A percentile compares a stretch with the other conserved stretches of the same genome.
Evolutionary conservation across 1,140 invertebrate genomes (phyloP).

Genomic region (Euura saliciscinereae): DNA sequence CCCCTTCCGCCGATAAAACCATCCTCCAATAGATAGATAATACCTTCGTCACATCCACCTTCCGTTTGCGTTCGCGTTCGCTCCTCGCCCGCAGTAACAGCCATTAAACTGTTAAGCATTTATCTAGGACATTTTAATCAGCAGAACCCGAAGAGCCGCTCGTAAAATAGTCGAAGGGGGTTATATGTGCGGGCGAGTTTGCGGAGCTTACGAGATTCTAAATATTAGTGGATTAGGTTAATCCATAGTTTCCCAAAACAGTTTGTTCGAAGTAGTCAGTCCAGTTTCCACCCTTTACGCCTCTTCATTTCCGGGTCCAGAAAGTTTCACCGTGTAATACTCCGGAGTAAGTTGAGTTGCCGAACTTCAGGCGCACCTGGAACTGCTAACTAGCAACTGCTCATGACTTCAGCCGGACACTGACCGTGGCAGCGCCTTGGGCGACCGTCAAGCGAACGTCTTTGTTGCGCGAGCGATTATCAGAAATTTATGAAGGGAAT

Average conservation of each 20-base stretch:
- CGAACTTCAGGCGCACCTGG: background rate
- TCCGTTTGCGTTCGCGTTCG: background rate
- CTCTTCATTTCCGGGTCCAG: background rate
- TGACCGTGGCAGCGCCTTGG: no score
- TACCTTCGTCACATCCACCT: background rate
- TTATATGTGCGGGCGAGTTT: background rate
- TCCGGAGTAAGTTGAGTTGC: background rate
- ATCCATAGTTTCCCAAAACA: background rate
- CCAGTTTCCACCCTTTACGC: background rate
- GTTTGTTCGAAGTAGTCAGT: background rate
- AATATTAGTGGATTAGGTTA: background rate
- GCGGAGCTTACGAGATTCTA: background rate
- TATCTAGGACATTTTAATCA: background rate
- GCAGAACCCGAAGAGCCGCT: background rate
- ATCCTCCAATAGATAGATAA: background rate
- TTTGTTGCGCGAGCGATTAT: no score
- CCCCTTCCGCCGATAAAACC: background rate
- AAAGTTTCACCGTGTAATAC: background rate
- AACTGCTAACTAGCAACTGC: no score
- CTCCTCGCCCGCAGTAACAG: background rate
- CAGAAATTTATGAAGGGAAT: no score
- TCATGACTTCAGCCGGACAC: no score
- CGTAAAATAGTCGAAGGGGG: background rate
- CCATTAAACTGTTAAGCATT: conserved; percentile 6
- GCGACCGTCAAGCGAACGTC: no score